Evolutionary conservation across 2,888 invertebrate genomes (phyloP), one percentile per base, ranked within the genome.

Genomic region (Esperia sulphurella): DNA sequence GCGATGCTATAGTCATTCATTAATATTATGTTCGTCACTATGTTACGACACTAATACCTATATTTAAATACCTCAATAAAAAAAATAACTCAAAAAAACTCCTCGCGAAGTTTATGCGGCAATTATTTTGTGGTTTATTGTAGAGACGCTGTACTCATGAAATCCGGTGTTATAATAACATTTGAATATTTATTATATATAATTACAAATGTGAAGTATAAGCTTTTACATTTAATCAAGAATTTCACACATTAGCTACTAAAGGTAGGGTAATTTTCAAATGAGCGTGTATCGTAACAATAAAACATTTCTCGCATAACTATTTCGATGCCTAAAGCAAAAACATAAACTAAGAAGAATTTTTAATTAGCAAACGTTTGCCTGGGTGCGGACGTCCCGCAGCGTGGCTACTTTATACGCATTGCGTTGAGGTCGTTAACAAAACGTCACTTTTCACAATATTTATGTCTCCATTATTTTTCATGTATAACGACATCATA

Each of bases 401-500:
- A 43, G 84, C 54, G 84, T 56, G 46, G 81, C 83, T 85, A 83
- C 85, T 83, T 80, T 78, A 83, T 71, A 77, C 80, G 77, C 81
- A 69, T 77, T 75, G 81, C 79, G 61, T 63, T 59, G 67, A 68
- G 69, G 68, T 83, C 84, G 80, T 86, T 86, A 83, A 84, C 79
- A 68, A 81, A 83, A 87, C 79, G 83, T 83, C 85, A 81, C 74
- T 82, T 82, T 85, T 84, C 79, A 80, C 77, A 69, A 81, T 84
- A 83, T 84, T 83, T 83, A 86, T 84, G 83, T 83, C 81, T 83
- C 79, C 80, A 83, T 83, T 83, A 83, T 81, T 79, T 83, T 83
- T 82, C 81, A 81, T 75, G 67, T 71, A 71, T 70, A 75, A 83
- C 74, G 71, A 81, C 78, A 73, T 78, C 75, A 71, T 83, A 77